Base-by-base conservation (phyloP, 2,113 vertebrate genomes). In the Peromyscus polionotus region DNA sequence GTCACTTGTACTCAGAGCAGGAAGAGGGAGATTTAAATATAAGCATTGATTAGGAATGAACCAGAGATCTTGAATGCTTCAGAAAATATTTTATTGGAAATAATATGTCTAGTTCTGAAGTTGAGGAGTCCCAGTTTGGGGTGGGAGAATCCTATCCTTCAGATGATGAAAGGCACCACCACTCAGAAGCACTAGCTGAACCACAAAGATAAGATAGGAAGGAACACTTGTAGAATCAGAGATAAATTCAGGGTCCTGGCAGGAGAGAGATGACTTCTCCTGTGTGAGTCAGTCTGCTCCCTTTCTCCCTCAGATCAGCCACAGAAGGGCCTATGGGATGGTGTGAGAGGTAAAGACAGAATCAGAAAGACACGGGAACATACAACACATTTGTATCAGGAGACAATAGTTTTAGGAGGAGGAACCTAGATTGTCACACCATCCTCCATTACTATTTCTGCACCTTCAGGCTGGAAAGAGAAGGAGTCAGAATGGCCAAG, bases 171-270 rank as follows among this genome's bases (percentile, higher is more conserved):
- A 95, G 65, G 20, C 68, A 0, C 97, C 97, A 92, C 88, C 89
- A 79, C 84, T 57, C 97, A 77, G 51, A 54, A 54, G 54, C 54
- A 54, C 76, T 97, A 98, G 98, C 95, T 97, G 99, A 99, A 99
- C 99, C 99, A 99, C 99, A 36, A 99, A 98, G 98, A 97, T 98
- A 51, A 61, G 97, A 98, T 22, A 73, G 87, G 85, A n/a, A 14
- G 86, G 91, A 98, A 98, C 96, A 24, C 19, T 98, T 92, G 95
- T 98, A 95, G 94, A 98, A 98, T 99, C 96, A 19, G 98, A 98
- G 98, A 85, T 1, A 0, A 61, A 19, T 99, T 99, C 99, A 97
- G 77, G 99, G 98, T 98, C 98, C 94, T 98, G 92, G 98, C 98
- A 98, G 99, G 99, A 99, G 98, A 42, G 93, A 96, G 98, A 98